Conservation (phyloP, 64 coral and sea anemone genomes). For the Montipora cactus region DNA sequence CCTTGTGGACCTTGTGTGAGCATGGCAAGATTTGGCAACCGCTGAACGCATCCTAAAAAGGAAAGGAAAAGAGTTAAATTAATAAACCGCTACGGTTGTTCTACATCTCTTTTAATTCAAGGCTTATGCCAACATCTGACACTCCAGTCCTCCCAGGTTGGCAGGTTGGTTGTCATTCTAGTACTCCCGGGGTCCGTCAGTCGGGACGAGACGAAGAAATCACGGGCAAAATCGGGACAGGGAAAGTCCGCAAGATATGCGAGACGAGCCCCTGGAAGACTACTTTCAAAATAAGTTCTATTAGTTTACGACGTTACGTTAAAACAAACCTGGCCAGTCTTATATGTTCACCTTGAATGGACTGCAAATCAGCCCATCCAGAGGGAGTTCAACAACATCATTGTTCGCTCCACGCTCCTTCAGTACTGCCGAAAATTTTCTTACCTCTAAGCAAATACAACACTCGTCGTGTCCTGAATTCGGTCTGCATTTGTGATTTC, state of each 20-base stretch:
- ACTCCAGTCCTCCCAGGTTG: too few relatives aligned
- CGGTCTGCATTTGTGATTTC: slow-evolving; percentile 74
- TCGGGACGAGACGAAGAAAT: too few relatives aligned
- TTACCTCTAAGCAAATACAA: slow-evolving; percentile 80
- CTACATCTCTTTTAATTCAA: too few relatives aligned
- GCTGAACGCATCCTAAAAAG: slow-evolving; percentile 67
- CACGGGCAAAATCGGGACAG: too few relatives aligned
- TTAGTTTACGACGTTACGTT: too few relatives aligned
- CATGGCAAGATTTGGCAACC: slow-evolving; percentile 80
- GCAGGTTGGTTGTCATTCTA: not conserved
- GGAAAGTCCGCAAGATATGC: too few relatives aligned
- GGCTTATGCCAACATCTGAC: too few relatives aligned
- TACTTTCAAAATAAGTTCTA: too few relatives aligned
- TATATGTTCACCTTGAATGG: too few relatives aligned
- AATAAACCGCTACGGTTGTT: not conserved
- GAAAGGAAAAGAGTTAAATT: not conserved
- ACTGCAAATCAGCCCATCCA: not conserved
- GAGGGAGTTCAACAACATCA: not conserved
- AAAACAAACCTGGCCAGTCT: too few relatives aligned
- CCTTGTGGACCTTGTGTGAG: slow-evolving; percentile 81
- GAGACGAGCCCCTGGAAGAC: too few relatives aligned
- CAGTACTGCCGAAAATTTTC: not conserved
- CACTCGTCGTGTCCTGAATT: slow-evolving; percentile 73
- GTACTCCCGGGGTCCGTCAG: too few relatives aligned
- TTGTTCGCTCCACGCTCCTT: not conserved